Base-by-base conservation (phyloP, 2,113 vertebrate genomes). In the Pterocles orientalis region DNA sequence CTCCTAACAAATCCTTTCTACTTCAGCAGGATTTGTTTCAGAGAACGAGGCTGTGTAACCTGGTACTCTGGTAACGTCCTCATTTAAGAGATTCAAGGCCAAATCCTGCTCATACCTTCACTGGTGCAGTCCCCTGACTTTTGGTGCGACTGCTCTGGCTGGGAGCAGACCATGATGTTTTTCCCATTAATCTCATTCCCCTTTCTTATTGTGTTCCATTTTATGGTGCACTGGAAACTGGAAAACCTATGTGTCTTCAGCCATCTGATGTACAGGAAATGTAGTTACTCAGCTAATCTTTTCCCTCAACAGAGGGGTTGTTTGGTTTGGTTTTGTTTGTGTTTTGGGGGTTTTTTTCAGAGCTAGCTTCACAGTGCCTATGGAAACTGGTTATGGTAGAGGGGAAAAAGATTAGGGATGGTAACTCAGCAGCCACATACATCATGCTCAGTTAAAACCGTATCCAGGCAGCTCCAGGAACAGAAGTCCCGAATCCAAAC, bases 1-100 rank as follows among this genome's bases (percentile, higher is more conserved):
- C 92, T 93, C 72, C 68, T 89, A 88, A 92, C 86, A 95, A 93
- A 93, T 92, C 90, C 86, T 88, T 92, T 90, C 83, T 94, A 78
- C 80, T 95, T 94, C 58, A 87, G 77, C 54, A 76, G 91, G 93
- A 91, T 50, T 95, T 76, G 73, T 94, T 95, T 92, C 77, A 72
- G 77, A 89, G 77, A 94, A 86, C 70, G 34, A 48, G 66, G 45
- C 73, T 91, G 28, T 76, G 77, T 91, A 57, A 95, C 88, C 88
- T 90, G 65, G 88, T 86, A 65, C 61, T 79, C 83, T 80, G 81
- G 88, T 87, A 95, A 94, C 69, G 72, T 89, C 70, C 73, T 79
- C 61, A 65, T 84, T 86, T 72, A 91, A 91, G 41, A 94, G 91
- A 89, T 73, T 70, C 69, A 79, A 79, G 50, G 72, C 77, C 78